phyloP scores from a whole-genome alignment of 1,140 invertebrate genomes.

The Lamellibrachia luymesi region DNA sequence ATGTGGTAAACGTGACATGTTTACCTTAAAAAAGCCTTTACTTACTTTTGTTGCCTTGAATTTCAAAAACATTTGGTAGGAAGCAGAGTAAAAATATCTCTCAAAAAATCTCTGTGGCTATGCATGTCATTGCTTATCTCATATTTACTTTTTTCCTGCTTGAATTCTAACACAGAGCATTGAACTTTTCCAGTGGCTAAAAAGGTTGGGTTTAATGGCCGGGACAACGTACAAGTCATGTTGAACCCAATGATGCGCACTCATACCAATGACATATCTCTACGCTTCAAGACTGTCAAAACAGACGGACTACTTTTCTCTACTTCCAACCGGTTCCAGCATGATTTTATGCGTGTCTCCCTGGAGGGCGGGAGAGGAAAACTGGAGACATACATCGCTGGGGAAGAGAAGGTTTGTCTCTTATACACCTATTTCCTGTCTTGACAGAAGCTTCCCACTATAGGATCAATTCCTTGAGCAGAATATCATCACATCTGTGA shows the following conservation, averaged over 20 bases:
- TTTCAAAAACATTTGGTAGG: background rate
- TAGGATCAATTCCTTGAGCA: background rate
- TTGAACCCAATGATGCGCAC: constrained; percentile 27
- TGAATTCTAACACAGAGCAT: background rate
- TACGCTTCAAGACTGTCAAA: constrained; percentile 44
- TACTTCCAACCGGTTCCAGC: constrained; percentile 32
- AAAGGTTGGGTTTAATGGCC: constrained; percentile 41
- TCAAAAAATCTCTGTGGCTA: too few relatives aligned
- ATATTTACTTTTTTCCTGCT: background rate
- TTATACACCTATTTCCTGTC: background rate
- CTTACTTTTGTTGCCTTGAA: background rate
- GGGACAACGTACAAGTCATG: constrained; percentile 22
- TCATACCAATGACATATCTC: constrained; percentile 46
- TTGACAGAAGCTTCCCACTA: background rate
- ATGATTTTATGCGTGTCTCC: constrained; percentile 35
- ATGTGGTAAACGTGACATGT: background rate
- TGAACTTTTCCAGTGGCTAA: constrained; percentile 38
- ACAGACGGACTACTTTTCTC: constrained; percentile 42
- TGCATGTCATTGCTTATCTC: too few relatives aligned
- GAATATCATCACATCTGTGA: background rate
- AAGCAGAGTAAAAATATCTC: too few relatives aligned
- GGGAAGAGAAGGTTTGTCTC: constrained; percentile 36
- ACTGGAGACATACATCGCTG: constrained; percentile 41
- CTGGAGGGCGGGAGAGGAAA: constrained; percentile 41
- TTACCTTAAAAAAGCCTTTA: background rate